A percentile compares a stretch with the other conserved stretches of the same genome.
Conservation (phyloP, 2,888 invertebrate genomes). For the Tipula confusa region DNA sequence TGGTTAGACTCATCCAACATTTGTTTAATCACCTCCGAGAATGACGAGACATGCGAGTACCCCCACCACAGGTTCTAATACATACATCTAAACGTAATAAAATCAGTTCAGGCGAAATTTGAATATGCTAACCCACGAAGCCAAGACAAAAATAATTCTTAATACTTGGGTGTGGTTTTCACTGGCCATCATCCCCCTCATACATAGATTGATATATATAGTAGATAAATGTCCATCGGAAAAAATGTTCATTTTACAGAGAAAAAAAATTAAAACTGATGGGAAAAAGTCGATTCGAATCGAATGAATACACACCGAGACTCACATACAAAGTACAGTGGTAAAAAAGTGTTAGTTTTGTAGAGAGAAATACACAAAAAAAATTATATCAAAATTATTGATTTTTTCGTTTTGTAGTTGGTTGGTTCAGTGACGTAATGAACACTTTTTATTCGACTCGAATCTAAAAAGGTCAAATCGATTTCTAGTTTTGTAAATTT, state of each 20-base stretch:
- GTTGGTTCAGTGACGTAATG: slow-evolving; percentile 6
- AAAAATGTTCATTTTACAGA: not conserved
- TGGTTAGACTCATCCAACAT: no score
- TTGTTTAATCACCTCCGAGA: no score
- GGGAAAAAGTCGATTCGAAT: not conserved
- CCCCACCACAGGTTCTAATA: no score
- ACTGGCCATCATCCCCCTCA: not conserved
- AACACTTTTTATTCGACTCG: not conserved
- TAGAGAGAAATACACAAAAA: not conserved
- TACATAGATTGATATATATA: not conserved
- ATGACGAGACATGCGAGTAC: no score
- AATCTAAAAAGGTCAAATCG: not conserved
- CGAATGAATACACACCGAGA: not conserved
- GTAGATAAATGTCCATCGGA: not conserved
- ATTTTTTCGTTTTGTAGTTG: not conserved
- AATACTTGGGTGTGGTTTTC: not conserved
- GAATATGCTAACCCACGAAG: no score
- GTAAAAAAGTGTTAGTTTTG: slow-evolving; percentile 5
- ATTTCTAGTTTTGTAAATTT: not conserved
- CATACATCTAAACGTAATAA: no score
- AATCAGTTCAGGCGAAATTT: no score
- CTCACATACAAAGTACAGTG: not conserved
- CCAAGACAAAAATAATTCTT: not conserved
- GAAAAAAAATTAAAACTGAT: not conserved
- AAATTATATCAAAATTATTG: not conserved